These are phyloP conservation scores for Paraescarpia echinospica DNA, from an alignment of 1,140 invertebrate species.

Conservation along the genomic window DNA sequence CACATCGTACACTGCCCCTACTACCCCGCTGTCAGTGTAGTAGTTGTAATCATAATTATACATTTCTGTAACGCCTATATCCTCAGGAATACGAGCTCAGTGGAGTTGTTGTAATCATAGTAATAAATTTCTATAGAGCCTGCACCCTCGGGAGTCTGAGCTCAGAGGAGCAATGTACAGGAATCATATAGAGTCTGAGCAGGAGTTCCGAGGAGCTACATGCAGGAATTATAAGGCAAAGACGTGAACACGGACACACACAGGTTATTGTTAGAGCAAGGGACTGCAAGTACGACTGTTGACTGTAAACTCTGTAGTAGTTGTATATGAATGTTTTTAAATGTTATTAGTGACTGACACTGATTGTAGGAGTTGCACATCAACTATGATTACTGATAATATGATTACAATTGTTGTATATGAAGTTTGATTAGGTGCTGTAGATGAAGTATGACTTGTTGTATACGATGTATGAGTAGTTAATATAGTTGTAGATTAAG, in stretches of 20 bases:
- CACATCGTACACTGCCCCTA: constrained; percentile 95
- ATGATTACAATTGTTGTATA: no score
- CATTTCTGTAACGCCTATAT: background rate
- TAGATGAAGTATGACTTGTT: background rate
- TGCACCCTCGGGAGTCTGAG: no score
- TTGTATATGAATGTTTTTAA: background rate
- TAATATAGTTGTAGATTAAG: background rate
- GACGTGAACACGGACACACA: no score
- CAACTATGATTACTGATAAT: background rate
- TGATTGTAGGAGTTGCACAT: background rate
- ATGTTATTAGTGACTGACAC: background rate
- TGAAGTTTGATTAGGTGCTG: background rate
- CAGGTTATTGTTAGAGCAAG: no score
- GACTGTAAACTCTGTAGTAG: background rate
- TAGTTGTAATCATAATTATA: constrained; percentile 5
- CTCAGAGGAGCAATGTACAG: no score
- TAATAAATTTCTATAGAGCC: no score
- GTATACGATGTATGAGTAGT: no score
- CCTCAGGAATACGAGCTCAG: no score
- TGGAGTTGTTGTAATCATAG: no score
- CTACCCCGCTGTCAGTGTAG: constrained; percentile 75
- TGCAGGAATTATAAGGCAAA: no score
- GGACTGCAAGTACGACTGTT: background rate
- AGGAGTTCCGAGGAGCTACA: no score
- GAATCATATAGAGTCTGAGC: no score